Evolutionary conservation across 2,888 invertebrate genomes (phyloP), one percentile per base, ranked within the genome.

Genomic region (Tineola bisselliella): DNA sequence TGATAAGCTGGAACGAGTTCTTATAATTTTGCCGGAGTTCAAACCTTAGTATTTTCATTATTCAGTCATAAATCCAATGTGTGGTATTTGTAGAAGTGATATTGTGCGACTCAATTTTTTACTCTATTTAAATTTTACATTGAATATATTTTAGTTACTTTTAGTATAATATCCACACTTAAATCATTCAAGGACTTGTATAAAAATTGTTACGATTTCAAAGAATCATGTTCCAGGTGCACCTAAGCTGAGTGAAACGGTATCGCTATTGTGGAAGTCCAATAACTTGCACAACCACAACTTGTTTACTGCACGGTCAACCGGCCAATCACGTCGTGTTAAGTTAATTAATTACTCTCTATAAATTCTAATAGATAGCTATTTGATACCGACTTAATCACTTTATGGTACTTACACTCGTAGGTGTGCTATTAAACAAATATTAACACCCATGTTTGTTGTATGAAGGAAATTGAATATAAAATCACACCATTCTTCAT

Each of bases 291-390:
- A 48, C 17, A 13, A 48, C 13, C 48, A 17, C 58, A 58, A 58
- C 58, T 58, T 33, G 58, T 58, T 58, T 33, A 13, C 18, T 33
- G 58, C 58, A 58, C 58, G 17, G 33, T 17, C 33, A 17, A 58
- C 33, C 58, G 58, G 58, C 58, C 58, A 58, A 58, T 58, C 58
- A 58, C 33, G 58, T 13, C 33, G 58, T 17, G 58, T 33, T 33
- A 58, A 33, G n/a, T 33, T 58, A 58, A 58, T 58, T 58, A 58
- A 58, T 31, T 33, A 33, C 58, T 58, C 33, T 58, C 58, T 19
- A 58, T 58, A 58, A 58, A 58, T 58, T 13, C 58, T 58, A 58
- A 19, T 58, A 58, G 33, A 58, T 58, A 58, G 33, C 58, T 33
- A 19, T 58, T 58, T 12, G 58, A 33, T 58, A 58, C 15, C 58